Evolutionary conservation across 2,797 vertebrate species (phyloP), one percentile per base, ranked within the genome.

Genomic region (Danio aesculapii): DNA sequence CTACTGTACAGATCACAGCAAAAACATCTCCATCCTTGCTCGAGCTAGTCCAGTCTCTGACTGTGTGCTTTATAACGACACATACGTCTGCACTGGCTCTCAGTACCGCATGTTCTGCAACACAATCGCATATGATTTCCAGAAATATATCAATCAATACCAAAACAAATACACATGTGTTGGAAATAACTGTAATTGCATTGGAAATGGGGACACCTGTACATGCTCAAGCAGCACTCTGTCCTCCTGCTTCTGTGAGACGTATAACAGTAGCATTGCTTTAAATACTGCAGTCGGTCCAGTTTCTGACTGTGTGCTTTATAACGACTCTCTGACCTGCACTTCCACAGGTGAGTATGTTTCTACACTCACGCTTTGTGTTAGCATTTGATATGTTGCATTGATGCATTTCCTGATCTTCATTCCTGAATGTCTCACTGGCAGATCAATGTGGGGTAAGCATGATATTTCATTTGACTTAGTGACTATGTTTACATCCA

Each of bases 61-160:
- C 6, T 68, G 66, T 68, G 17, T 0, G 12, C 12, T 50, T 68
- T 8, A 66, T 4, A 13, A 66, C 0, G n/a, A 66, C 17, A 67
- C 6, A 0, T 50, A 68, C 46, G 14, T 68, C 7, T 68, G 64
- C 64, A 50, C 6, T 14, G 46, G 46, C 8, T 17, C 17, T 68
- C 64, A 67, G 17, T 67, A 49, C 1, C 64, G 3, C 46, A 67
- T 67, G 64, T 14, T 5, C 46, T 67, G 62, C 62, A 19, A 64
- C 0, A 46, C n/a, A 66, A 66, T 0, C 0, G 0, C 2, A 1
- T 10, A 66, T 4, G 0, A 8, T 19, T 66, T 47, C 6, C 0
- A 2, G n/a, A 12, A 2, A 17, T 13, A 47, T 6, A 6, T 1
- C 1, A 5, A 43, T 0, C 41, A 16, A 16, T 0, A 41, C 59